Evolutionary conservation across 2,888 invertebrate genomes (phyloP), one percentile per base, ranked within the genome.

Genomic region (Neocrepidodera transversa): DNA sequence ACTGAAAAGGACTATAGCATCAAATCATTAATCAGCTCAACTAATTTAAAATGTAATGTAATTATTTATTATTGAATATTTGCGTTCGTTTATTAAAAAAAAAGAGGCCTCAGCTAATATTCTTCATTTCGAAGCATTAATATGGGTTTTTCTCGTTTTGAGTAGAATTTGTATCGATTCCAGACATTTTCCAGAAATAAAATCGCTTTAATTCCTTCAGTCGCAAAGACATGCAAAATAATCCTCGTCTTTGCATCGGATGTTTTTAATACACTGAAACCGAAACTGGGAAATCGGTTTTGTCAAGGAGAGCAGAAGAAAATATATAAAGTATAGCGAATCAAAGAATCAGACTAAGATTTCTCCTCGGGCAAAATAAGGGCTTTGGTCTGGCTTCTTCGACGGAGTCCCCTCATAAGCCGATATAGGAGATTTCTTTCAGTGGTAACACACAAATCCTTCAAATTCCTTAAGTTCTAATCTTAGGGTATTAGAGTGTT

Each of bases 361-460:
- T 60, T 56, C 56, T 43, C 43, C 53, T 42, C 20, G 16, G 26
- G 43, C 20, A 16, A 26, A 40, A 18, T 52, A 47, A 38, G 63
- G 68, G 66, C 55, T 58, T 69, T 64, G 51, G 36, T 69, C 62
- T 59, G 72, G 71, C 68, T 73, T 71, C 72, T 58, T 53, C 38
- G 64, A 64, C 64, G 64, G 52, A 26, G 43, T 16, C 13, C 40
- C n/a, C n/a, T n/a, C n/a, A n/a, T 71, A 71, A 73, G 69, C 71
- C 71, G 67, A 66, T 67, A 68, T 64, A 66, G 60, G 63, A 71
- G 72, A 71, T 72, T 71, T 70, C 69, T 70, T 68, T 64, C 64
- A 36, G 61, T 54, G 63, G 67, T 63, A 57, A 65, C 68, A 68
- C 66, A 68, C 68, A 70, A 69, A 68, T 68, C 69, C 62, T 32